Percentiles rank a stretch among this genome's conserved stretches.
Conservation (phyloP, 2,888 invertebrate genomes). For the Eutolmus rufibarbis region DNA sequence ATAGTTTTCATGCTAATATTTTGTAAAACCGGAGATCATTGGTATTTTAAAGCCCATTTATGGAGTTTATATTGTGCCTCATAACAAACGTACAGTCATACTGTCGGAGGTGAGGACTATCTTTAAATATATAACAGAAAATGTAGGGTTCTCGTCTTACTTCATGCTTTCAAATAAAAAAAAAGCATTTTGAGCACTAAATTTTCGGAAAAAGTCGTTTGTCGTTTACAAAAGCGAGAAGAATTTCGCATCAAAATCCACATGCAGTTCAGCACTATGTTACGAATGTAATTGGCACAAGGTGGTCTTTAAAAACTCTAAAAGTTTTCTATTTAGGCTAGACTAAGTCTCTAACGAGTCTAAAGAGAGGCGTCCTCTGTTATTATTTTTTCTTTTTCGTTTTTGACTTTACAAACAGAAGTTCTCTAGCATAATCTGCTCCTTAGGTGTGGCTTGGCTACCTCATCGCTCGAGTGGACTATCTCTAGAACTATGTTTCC, state of each 20-base stretch:
- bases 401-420: not conserved
- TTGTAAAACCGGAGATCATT: too few relatives aligned
- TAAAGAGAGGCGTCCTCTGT: not conserved
- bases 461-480: not conserved
- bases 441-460: not conserved
- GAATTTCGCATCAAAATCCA: not conserved
- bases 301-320: constrained; percentile 32
- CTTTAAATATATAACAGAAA: not conserved
- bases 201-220: not conserved
- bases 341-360: not conserved
- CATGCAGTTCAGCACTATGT: not conserved
- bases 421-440: not conserved
- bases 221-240: not conserved
- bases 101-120: not conserved
- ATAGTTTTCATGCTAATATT: too few relatives aligned
- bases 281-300: constrained; percentile 31
- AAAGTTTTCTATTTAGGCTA: constrained; percentile 14
- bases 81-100: not conserved
- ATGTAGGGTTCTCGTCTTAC: not conserved
- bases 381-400: not conserved
- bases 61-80: not conserved
- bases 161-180: not conserved
- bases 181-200: not conserved
- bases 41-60: not conserved
- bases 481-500: not conserved